A percentile compares a stretch with the other conserved stretches of the same genome.
These are phyloP conservation scores for Nannospalax galili DNA, from an alignment of 2,113 vertebrate genomes.

Conservation along the genomic window DNA sequence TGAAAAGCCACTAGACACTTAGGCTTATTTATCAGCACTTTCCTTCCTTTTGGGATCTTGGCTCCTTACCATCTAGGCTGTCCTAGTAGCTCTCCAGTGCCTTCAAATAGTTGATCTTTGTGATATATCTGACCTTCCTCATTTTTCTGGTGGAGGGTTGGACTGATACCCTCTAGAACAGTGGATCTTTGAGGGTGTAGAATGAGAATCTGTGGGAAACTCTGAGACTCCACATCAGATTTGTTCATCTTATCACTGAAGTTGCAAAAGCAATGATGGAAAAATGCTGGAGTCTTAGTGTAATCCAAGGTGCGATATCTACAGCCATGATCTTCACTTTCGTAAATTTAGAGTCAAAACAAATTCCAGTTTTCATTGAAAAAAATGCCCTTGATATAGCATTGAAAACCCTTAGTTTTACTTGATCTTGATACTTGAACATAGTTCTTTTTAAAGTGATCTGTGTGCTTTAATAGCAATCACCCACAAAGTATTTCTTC, in stretches of 20 bases:
- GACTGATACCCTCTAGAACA: not conserved
- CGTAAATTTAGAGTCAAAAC: not conserved
- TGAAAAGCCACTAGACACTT: not conserved
- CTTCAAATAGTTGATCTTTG: constrained; percentile 18
- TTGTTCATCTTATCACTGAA: not conserved
- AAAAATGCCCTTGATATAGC: not conserved
- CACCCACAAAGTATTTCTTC: not conserved
- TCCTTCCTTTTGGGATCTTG: not conserved
- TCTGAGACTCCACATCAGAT: not conserved
- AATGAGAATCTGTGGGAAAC: not conserved
- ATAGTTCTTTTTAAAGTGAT: not conserved
- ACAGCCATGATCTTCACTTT: not conserved
- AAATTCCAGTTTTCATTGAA: not conserved
- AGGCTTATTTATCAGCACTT: not conserved
- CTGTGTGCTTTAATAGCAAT: no score
- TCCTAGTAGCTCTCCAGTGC: not conserved
- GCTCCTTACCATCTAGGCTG: not conserved
- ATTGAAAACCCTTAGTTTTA: constrained; percentile 18
- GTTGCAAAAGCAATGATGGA: not conserved
- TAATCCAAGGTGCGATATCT: not conserved
- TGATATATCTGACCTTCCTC: not conserved
- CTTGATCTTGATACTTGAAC: not conserved
- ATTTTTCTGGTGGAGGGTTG: not conserved
- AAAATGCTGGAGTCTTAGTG: not conserved
- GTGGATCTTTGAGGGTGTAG: not conserved